phyloP scores from a whole-genome alignment of 1,140 invertebrate genomes.

The Drosophila jambulina region DNA sequence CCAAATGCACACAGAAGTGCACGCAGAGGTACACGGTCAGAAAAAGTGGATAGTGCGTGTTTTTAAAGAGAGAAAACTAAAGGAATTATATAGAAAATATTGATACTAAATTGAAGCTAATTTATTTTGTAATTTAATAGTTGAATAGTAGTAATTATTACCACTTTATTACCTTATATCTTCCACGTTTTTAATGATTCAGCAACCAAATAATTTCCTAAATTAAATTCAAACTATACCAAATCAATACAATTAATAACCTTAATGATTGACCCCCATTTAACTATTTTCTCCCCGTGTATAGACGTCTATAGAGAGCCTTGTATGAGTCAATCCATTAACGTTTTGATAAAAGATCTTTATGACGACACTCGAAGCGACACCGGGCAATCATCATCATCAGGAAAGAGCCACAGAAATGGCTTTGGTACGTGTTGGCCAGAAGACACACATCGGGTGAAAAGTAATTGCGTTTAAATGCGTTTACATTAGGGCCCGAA shows the following conservation, averaged over 20 bases:
- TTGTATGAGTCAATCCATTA: constrained; percentile 81
- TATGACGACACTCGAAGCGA: constrained; percentile 83
- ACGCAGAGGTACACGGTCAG: constrained; percentile 11
- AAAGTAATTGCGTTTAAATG: constrained; percentile 83
- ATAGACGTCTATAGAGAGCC: constrained; percentile 14
- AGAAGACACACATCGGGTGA: constrained; percentile 64
- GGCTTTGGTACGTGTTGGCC: constrained; percentile 77
- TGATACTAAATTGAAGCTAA: background rate
- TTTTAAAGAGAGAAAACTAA: background rate
- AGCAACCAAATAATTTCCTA: background rate
- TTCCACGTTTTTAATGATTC: background rate
- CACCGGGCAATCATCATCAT: constrained; percentile 78
- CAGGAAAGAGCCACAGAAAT: constrained; percentile 62
- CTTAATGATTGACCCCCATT: background rate
- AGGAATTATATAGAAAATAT: background rate
- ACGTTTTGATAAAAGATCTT: constrained; percentile 85
- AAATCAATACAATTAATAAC: background rate
- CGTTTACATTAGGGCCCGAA: constrained; percentile 74
- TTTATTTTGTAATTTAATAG: background rate
- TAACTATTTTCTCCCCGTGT: constrained; percentile 14
- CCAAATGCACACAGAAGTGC: constrained; percentile 51
- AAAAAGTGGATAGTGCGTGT: background rate
- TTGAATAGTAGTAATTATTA: too few relatives aligned
- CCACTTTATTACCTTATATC: background rate
- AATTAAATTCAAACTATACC: background rate